Evolutionary conservation across 2,113 vertebrate genomes (phyloP).

Genomic region (Oreochromis aureus): DNA sequence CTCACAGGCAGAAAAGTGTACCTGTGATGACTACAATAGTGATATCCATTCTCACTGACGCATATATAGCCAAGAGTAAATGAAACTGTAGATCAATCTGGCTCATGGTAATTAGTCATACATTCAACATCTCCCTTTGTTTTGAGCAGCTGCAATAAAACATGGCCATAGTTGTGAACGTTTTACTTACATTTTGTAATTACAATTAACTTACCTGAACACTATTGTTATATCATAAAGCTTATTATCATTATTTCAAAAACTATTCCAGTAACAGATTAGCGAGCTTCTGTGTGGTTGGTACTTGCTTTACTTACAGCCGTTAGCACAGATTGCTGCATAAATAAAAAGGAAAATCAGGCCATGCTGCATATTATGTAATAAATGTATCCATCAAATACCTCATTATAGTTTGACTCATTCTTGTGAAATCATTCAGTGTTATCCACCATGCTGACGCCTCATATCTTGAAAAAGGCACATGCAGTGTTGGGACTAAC

Average conservation of each 20-base stretch:
- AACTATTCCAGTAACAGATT: not conserved
- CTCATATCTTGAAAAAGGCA: not conserved
- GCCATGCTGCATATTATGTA: not conserved
- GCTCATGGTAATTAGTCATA: not conserved
- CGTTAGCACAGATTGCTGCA: not conserved
- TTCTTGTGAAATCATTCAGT: not conserved
- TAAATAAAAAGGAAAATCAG: not conserved
- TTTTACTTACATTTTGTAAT: not conserved
- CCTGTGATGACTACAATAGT: not conserved
- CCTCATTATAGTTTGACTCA: not conserved
- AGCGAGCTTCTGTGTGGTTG: not conserved
- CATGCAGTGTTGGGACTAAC: too few species aligned
- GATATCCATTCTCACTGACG: not conserved
- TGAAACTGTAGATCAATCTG: not conserved
- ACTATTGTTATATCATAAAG: not conserved
- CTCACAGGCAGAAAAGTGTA: not conserved
- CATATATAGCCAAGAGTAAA: not conserved
- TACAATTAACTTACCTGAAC: not conserved
- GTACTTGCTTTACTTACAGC: not conserved
- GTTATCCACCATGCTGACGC: not conserved
- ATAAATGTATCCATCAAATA: not conserved
- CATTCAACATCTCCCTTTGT: not conserved
- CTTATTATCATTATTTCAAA: not conserved
- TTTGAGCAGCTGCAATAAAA: not conserved
- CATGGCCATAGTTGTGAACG: not conserved